A percentile compares a stretch with the other conserved stretches of the same genome.
phyloP scores from a whole-genome alignment of 2,797 vertebrate species.

The Trichosurus vulpecula region DNA sequence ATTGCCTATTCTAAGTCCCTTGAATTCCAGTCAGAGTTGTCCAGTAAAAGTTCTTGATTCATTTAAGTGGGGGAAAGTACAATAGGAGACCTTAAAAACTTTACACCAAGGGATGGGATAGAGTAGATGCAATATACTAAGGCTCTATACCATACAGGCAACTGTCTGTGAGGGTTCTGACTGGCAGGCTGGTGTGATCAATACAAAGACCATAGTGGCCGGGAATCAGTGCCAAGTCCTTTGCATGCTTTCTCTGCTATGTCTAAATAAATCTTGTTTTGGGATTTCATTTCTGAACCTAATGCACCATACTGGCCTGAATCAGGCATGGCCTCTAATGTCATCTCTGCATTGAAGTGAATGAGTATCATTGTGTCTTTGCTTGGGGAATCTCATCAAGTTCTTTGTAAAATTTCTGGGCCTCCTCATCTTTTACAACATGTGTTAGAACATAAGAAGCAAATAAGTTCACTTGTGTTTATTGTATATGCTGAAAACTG shows the following conservation, averaged over 20 bases:
- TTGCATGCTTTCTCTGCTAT: background rate
- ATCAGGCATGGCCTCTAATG: background rate
- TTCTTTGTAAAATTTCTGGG: background rate
- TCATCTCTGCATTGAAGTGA: no score
- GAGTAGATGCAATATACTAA: background rate
- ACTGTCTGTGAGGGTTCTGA: background rate
- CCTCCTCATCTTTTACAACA: background rate
- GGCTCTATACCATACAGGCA: background rate
- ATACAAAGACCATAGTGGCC: background rate
- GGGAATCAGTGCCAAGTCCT: background rate
- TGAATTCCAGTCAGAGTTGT: background rate
- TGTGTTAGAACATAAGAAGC: background rate
- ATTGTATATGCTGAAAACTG: background rate
- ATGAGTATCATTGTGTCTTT: background rate
- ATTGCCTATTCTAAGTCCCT: background rate
- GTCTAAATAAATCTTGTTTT: background rate
- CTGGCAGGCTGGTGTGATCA: no score
- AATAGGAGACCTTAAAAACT: background rate
- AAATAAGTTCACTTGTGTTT: background rate
- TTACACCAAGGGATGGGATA: background rate
- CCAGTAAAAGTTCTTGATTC: background rate
- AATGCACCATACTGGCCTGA: background rate
- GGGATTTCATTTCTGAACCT: background rate
- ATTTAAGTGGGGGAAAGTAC: background rate
- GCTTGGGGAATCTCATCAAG: background rate